These are phyloP conservation scores for Calidris pygmaea DNA, from an alignment of 2,113 vertebrate species.

Conservation along the genomic window DNA sequence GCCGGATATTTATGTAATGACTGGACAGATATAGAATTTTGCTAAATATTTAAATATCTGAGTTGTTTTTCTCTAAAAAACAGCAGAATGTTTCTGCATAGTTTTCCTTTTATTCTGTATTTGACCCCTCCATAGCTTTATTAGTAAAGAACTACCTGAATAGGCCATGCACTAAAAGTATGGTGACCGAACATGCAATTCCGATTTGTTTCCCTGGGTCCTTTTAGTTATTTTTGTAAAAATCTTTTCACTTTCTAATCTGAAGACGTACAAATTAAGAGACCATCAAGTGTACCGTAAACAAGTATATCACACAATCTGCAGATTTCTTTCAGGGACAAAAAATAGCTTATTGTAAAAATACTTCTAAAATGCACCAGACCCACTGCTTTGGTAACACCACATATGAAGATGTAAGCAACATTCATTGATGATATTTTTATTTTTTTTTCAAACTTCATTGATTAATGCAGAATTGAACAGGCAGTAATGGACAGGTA, in stretches of 20 bases:
- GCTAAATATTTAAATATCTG: background rate
- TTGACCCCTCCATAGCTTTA: background rate
- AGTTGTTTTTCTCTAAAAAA: background rate
- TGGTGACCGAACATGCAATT: background rate
- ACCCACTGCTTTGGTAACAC: background rate
- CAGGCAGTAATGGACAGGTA: background rate
- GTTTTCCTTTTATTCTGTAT: background rate
- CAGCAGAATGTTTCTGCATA: background rate
- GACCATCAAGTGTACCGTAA: background rate
- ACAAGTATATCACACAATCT: too few species aligned
- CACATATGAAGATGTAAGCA: background rate
- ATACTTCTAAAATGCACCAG: background rate
- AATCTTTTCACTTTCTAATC: background rate
- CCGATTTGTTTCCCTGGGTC: background rate
- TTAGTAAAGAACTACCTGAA: background rate
- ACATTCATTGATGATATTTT: background rate
- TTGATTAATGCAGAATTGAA: background rate
- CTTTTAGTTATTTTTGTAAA: background rate
- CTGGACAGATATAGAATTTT: background rate
- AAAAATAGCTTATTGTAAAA: background rate
- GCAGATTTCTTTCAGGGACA: background rate
- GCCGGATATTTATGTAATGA: background rate
- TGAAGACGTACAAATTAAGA: background rate
- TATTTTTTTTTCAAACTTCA: background rate
- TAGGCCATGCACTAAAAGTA: fast-evolving